Evolutionary conservation across 2,113 vertebrate species (phyloP), one percentile per base, ranked within the genome.

Genomic region (Ceyx melanurus): DNA sequence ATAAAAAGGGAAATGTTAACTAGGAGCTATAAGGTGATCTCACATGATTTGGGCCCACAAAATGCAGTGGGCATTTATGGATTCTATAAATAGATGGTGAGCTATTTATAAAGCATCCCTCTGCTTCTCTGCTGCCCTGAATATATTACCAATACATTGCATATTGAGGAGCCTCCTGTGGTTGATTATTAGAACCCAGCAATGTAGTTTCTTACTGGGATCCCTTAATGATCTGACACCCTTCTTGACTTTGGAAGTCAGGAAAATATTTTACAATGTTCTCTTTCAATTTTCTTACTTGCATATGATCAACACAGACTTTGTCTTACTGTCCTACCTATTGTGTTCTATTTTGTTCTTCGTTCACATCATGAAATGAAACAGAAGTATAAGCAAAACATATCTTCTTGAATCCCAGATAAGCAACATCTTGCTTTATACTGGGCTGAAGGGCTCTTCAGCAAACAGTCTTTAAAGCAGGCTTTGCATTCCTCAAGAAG

Each of bases 1-100:
- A 70, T 91, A 82, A 88, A 91, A 85, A 22, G 89, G 71, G 65
- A 95, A 95, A 92, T 73, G 71, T 70, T 86, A 82, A 71, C 46
- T 71, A 90, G 67, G 61, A 84, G 46, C 15, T 85, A 15, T 68
- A 82, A 83, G 61, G 29, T 89, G 48, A 95, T 80, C 50, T 77
- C 85, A 85, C 75, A 68, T 83, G 85, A 53, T 87, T 58, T 87
- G 78, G 45, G 21, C 64, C 31, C 62, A 76, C 29, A 12, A 73
- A 93, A 96, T 84, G 62, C 1, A 1, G 25, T 70, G 74, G 46
- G 43, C 7, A 71, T 91, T 96, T 95, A 89, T 77, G 46, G 64
- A 73, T 82, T 22, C n/a, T 87, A 80, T 80, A 89, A 93, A 93
- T 85, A 95, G 75, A 82, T 31, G 9, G 23, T 17, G 26, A 80